Base-by-base conservation (phyloP, 2,797 vertebrate species). In the Melanogrammus aeglefinus region DNA sequence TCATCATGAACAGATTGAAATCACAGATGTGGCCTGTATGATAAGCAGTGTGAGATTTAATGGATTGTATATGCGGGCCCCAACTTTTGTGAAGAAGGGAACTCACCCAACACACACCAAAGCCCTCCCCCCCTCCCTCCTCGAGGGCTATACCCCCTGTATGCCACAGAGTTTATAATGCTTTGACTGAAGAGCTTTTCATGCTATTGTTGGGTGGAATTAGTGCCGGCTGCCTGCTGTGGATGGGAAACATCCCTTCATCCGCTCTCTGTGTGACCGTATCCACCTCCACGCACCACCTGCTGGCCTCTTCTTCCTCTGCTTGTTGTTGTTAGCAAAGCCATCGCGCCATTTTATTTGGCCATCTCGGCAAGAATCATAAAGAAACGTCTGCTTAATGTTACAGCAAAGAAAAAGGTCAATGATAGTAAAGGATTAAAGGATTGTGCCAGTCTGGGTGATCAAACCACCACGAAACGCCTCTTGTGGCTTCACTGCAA, bases 21-120 rank as follows among this genome's bases (percentile, higher is more conserved):
- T 91, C 93, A 94, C 95, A 94, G 94, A 93, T 94, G 94, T 92
- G 94, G 94, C 95, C 94, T 94, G 93, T 89, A 95, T 95, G 95
- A 95, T 94, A 94, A 91, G 90, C 92, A 94, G 93, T 92, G 88
- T 91, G 92, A 92, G 91, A n/a, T 94, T 94, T 95, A 95, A 95
- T 93, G 93, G 94, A 95, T 94, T 94, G 94, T 94, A 92, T 31
- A 31, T n/a, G n/a, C n/a, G 93, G 91, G 82, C 73, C 81, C 18
- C n/a, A n/a, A 10, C 84, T 78, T 76, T 82, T 80, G 79, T 78
- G 77, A 78, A 76, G 27, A 70, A 75, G 77, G 77, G 73, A 76
- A 66, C 75, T 31, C 71, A 41, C 78, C 29, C 29, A 31, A 31
- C 29, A 31, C 29, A 31, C 29, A 31, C 29, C 29, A 31, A 2